These are phyloP conservation scores for Melinaea marsaeus DNA, from an alignment of 2,888 invertebrate genomes.

Conservation along the genomic window DNA sequence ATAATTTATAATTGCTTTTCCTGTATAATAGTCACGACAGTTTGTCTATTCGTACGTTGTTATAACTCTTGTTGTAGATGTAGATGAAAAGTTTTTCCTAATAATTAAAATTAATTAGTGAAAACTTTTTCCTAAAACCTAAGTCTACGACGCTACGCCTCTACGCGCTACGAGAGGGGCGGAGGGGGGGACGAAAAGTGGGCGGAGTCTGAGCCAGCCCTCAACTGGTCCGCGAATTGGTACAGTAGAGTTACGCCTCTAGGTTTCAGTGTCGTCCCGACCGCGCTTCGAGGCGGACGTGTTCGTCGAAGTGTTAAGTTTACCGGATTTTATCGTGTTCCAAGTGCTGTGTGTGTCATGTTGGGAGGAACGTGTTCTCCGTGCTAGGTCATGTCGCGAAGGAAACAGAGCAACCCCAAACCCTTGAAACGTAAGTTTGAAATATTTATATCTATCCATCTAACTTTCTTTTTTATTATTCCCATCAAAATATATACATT, in stretches of 20 bases:
- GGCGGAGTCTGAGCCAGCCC: conserved; percentile 50
- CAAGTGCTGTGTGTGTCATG: conserved; percentile 59
- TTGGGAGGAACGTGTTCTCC: conserved; percentile 51
- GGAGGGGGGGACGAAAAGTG: conserved; percentile 35
- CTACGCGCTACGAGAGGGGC: conserved; percentile 37
- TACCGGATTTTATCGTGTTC: conserved; percentile 39
- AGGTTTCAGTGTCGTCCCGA: conserved; percentile 47
- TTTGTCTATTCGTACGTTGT: too few relatives aligned
- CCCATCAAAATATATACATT: too few relatives aligned
- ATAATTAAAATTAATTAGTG: too few relatives aligned
- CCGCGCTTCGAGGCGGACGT: conserved; percentile 44
- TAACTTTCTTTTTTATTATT: too few relatives aligned
- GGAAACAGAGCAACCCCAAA: conserved; percentile 97
- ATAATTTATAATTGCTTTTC: too few relatives aligned
- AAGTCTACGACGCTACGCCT: conserved; percentile 38
- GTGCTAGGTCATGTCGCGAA: conserved; percentile 87
- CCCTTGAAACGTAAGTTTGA: conserved; percentile 92
- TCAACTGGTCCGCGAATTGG: conserved; percentile 46
- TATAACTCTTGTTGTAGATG: too few relatives aligned
- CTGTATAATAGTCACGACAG: too few relatives aligned
- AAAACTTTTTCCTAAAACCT: conserved; percentile 17
- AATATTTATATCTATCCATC: too few relatives aligned
- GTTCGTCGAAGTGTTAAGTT: conserved; percentile 36
- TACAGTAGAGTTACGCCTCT: conserved; percentile 42
- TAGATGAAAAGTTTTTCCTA: conserved; percentile 4